These are phyloP conservation scores for Rhodeus uyekii DNA, from an alignment of 2,797 vertebrate genomes.

Conservation along the genomic window DNA sequence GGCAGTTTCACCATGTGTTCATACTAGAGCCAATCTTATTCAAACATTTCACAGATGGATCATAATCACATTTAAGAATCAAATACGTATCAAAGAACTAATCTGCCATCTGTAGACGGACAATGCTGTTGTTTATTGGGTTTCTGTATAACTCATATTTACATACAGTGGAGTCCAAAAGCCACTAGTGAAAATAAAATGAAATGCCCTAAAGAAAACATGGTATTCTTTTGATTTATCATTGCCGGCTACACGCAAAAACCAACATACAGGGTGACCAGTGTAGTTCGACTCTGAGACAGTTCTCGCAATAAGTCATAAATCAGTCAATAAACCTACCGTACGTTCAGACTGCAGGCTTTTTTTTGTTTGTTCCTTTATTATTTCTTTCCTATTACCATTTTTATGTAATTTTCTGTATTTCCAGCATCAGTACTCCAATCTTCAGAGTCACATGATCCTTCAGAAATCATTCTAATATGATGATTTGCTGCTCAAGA, in stretches of 20 bases:
- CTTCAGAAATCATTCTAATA: too few relatives aligned
- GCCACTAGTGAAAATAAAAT: neutral
- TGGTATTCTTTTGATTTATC: neutral
- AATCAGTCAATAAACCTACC: too few relatives aligned
- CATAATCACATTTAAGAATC: conserved; percentile 30
- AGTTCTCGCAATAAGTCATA: too few relatives aligned
- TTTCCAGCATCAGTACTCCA: too few relatives aligned
- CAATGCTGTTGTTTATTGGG: conserved; percentile 4
- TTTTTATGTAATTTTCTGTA: too few relatives aligned
- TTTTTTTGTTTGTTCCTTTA: too few relatives aligned
- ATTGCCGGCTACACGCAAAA: neutral
- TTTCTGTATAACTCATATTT: neutral
- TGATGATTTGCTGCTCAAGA: too few relatives aligned
- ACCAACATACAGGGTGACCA: too few relatives aligned
- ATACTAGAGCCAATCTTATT: conserved; percentile 9
- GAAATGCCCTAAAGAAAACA: neutral
- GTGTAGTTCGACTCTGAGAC: too few relatives aligned
- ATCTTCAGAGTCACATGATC: too few relatives aligned
- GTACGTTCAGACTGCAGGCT: too few relatives aligned
- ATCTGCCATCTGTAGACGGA: conserved; percentile 12
- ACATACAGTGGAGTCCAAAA: conserved; percentile 18
- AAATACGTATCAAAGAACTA: conserved; percentile 30
- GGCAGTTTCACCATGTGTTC: conserved; percentile 38
- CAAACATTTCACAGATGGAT: conserved; percentile 39
- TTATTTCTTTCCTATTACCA: too few relatives aligned